Evolutionary conservation across 1,140 invertebrate genomes (phyloP).

Genomic region (Papilio polyxenes): DNA sequence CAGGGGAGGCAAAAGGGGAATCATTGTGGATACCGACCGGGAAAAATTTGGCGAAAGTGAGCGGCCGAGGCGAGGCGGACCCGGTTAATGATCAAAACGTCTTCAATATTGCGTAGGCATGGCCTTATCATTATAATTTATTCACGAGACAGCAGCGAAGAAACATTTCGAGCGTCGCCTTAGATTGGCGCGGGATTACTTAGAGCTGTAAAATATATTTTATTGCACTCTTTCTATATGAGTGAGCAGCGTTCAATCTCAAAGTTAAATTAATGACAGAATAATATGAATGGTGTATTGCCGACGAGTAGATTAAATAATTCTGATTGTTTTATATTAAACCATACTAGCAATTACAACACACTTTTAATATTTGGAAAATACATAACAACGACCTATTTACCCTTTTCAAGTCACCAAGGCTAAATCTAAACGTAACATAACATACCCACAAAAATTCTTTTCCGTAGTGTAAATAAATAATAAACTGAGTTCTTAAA

Average conservation of each 20-base stretch:
- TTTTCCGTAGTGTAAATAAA: neutral
- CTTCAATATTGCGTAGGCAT: conserved; percentile 75
- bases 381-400: neutral
- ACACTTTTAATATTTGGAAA: neutral
- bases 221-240: conserved; percentile 32
- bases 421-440: neutral
- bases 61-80: conserved; percentile 50
- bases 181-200: conserved; percentile 36
- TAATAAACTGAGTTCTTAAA: conserved; percentile 16
- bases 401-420: neutral
- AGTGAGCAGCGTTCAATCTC: neutral
- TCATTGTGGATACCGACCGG: conserved; percentile 55
- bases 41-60: conserved; percentile 62
- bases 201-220: conserved; percentile 39
- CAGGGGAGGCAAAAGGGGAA: conserved; percentile 55
- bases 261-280: conserved; percentile 24
- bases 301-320: neutral
- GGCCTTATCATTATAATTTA: conserved; percentile 77
- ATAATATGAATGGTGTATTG: neutral
- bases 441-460: neutral
- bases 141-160: conserved; percentile 65
- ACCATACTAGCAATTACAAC: no score
- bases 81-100: conserved; percentile 74
- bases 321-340: neutral
- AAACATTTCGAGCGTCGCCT: conserved; percentile 39